A percentile compares a stretch with the other conserved stretches of the same genome.
Conservation (phyloP, 2,888 invertebrate genomes). For the Ptychoptera albimana region DNA sequence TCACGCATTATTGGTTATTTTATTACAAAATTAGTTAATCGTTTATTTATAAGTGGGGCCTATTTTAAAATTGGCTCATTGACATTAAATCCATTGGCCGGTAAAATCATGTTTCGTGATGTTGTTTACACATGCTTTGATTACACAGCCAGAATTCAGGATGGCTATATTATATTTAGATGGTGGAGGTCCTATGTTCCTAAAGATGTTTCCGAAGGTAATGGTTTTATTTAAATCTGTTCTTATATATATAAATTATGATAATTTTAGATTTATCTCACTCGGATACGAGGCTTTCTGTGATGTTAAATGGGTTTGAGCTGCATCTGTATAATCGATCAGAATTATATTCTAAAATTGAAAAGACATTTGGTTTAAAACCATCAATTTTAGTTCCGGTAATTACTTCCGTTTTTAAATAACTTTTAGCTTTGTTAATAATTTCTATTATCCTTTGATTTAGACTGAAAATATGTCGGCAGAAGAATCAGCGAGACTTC, state of each 20-base stretch:
- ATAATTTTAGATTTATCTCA: slow-evolving; percentile 93
- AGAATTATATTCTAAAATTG: slow-evolving; percentile 68
- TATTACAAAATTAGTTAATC: slow-evolving; percentile 75
- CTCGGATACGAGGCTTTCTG: slow-evolving; percentile 79
- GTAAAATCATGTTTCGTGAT: slow-evolving; percentile 97
- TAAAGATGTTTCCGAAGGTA: slow-evolving; percentile 89
- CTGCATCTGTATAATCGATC: slow-evolving; percentile 90
- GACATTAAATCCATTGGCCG: slow-evolving; percentile 87
- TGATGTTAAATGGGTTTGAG: slow-evolving; percentile 87
- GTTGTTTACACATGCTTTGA: slow-evolving; percentile 88
- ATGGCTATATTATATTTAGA: slow-evolving; percentile 92
- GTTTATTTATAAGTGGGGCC: slow-evolving; percentile 70
- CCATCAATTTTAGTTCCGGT: slow-evolving; percentile 49
- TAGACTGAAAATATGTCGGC: slow-evolving; percentile 37
- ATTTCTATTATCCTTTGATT: slow-evolving; percentile 3
- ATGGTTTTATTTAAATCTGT: slow-evolving; percentile 5
- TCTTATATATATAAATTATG: too few species aligned
- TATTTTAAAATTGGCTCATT: slow-evolving; percentile 89
- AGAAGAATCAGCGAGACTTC: slow-evolving; percentile 37
- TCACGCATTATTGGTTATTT: slow-evolving; percentile 82
- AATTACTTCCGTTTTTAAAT: slow-evolving; percentile 8
- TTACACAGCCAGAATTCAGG: slow-evolving; percentile 82
- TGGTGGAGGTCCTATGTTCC: slow-evolving; percentile 97
- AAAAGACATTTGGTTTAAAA: slow-evolving; percentile 74
- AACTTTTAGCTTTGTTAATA: not conserved